These are phyloP conservation scores for Sycophila sp. DNA, from an alignment of 1,140 invertebrate genomes.

Conservation along the genomic window DNA sequence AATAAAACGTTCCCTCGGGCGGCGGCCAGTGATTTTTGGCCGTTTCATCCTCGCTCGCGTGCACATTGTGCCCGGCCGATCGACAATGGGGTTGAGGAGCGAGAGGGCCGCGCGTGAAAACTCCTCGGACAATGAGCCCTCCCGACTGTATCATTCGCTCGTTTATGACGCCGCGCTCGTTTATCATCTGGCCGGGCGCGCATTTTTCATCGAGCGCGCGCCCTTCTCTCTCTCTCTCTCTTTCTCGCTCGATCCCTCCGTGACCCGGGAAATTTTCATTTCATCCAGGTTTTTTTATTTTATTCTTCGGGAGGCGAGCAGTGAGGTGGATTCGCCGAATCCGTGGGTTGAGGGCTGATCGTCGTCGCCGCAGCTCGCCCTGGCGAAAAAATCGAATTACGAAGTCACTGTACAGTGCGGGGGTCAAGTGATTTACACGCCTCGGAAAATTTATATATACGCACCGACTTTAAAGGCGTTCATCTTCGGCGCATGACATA, in stretches of 20 bases:
- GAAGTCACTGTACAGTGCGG: background rate
- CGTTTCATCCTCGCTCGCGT: slow-evolving; percentile 17
- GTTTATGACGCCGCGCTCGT: slow-evolving; percentile 59
- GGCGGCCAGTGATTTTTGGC: slow-evolving; percentile 6
- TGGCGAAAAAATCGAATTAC: slow-evolving; percentile 36
- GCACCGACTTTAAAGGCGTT: slow-evolving; percentile 17
- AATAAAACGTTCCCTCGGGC: too few species aligned
- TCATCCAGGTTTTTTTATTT: background rate
- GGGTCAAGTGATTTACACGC: slow-evolving; percentile 28
- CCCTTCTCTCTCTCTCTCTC: background rate
- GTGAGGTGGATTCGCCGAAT: background rate
- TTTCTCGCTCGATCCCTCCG: background rate
- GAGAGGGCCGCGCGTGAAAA: slow-evolving; percentile 51
- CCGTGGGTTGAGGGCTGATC: too few species aligned
- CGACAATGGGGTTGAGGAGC: too few species aligned
- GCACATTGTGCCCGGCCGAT: too few species aligned
- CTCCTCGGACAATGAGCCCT: slow-evolving; percentile 55
- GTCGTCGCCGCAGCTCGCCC: too few species aligned
- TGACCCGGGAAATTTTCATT: slow-evolving; percentile 28
- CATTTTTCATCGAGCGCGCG: slow-evolving; percentile 54
- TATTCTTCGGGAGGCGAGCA: background rate
- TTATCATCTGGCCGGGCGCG: slow-evolving; percentile 54
- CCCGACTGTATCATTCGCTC: slow-evolving; percentile 60
- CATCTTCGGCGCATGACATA: slow-evolving; percentile 7
- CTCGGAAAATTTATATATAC: slow-evolving; percentile 34